Base-by-base conservation (phyloP, 1,140 invertebrate genomes). In the Thalassaphorura encarpata region DNA sequence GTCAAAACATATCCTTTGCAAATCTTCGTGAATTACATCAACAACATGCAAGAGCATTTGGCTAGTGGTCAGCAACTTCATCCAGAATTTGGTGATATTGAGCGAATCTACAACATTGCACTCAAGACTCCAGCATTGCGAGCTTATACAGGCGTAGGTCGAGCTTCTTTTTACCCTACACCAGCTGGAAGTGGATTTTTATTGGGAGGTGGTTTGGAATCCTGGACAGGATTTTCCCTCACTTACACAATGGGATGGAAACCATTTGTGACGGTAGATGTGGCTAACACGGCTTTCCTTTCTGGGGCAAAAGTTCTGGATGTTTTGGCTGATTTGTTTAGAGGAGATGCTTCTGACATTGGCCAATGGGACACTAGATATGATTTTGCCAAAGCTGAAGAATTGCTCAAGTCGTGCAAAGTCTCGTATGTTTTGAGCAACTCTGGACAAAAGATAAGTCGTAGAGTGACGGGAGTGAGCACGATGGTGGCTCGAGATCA, bases 211-310 rank as follows among this genome's bases (percentile, higher is more conserved):
- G 50, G 50, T 24, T 23, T 52, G 3, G 50, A 40, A 16, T 40
- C 39, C 36, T 52, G 50, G 50, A 24, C 33, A 13, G 50, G 50
- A 52, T 42, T 41, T 23, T 52, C 50, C n/a, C 8, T 31, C 18
- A 39, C 41, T 19, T 29, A 23, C 8, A 23, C 18, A 2, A 13
- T 52, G 18, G 50, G 50, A 5, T 52, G 50, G 50, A 52, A 52
- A 41, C 21, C 50, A 3, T 52, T 40, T 21, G 24, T 52, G 3
- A 52, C 39, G 16, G 26, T 52, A n/a, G 50, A 52, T 42, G n/a
- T 52, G 3, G 50, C 50, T 3, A 52, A 52, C 23, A 24, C 33
- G 3, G 50, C 50, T 8, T 52, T 52, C 41, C 15, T 52, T 11
- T 21, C 23, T 23, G 50, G 50, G 18, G 5, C 3, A 16, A 5